Evolutionary conservation across 2,888 invertebrate genomes (phyloP), one percentile per base, ranked within the genome.

Genomic region (Mythimna pallens): DNA sequence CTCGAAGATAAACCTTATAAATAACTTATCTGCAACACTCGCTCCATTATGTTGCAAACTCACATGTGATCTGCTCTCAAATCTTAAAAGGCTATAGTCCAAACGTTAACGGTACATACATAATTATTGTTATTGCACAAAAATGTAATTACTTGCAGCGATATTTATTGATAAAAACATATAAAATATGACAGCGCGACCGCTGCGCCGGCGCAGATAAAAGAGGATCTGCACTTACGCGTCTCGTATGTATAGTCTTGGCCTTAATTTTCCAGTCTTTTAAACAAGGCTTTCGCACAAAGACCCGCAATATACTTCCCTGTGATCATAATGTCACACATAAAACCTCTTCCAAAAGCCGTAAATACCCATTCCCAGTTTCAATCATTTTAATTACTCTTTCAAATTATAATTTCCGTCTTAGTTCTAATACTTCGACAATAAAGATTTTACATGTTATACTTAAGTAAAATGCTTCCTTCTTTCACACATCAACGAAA

Each of bases 201-300:
- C 82, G 85, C 92, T 83, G 87, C 81, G 91, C 91, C 93, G 93
- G 89, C 89, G 63, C 89, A 94, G 94, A 95, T 95, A 94, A 95
- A 95, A 93, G 94, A 88, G 91, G 90, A 92, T 90, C 94, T 95
- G 95, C 95, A 94, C 95, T 96, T 95, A 95, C 95, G 94, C 94
- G 92, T 86, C 76, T 66, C 88, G 64, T 89, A 95, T 93, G 88
- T 90, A 91, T 95, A 95, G 95, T 89, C 84, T 65, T 70, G 78
- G 73, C 82, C 66, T 71, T 30, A 74, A n/a, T 62, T 83, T 69
- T 3, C 9, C 2, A 43, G 12, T 20, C 8, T 57, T 25, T 22
- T 62, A 8, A 50, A 57, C 2, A 20, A 55, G 17, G 4, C 43
- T 40, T 63, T 47, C 8, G 7, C 20, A 12, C 8, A 9, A 47